These are phyloP conservation scores for Brachypterus glaber DNA, from an alignment of 2,888 invertebrate genomes.

Conservation along the genomic window DNA sequence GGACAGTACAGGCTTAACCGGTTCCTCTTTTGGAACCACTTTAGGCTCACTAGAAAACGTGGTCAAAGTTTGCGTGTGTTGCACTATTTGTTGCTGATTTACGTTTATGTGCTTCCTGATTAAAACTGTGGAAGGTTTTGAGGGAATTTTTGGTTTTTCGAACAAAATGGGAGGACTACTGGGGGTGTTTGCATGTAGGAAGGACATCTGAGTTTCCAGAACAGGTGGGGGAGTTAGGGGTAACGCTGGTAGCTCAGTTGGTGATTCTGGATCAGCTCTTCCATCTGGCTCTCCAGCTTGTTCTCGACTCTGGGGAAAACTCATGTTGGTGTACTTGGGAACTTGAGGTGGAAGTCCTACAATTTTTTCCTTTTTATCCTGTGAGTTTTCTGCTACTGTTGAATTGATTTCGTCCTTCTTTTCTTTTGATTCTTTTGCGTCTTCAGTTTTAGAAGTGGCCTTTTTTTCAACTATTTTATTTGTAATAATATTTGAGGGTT, in stretches of 20 bases:
- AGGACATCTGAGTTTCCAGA: constrained; percentile 51
- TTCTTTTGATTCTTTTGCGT: constrained; percentile 14
- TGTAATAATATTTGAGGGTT: no score
- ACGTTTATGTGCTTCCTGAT: constrained; percentile 28
- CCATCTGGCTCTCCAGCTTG: constrained; percentile 79
- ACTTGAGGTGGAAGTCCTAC: constrained; percentile 15
- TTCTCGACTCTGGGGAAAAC: constrained; percentile 52
- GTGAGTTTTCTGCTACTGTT: constrained; percentile 19
- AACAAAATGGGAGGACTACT: constrained; percentile 24
- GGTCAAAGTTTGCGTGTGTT: constrained; percentile 25
- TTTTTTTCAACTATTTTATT: no score
- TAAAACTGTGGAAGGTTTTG: constrained; percentile 50
- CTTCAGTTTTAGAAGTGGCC: constrained; percentile 8
- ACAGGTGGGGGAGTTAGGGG: constrained; percentile 60
- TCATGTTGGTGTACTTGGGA: constrained; percentile 18
- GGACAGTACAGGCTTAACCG: constrained; percentile 23
- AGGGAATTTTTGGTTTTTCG: constrained; percentile 60
- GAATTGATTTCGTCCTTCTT: constrained; percentile 19
- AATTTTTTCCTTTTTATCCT: constrained; percentile 15
- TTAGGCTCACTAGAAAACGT: constrained; percentile 25
- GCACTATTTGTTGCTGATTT: constrained; percentile 14
- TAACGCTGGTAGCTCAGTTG: constrained; percentile 55
- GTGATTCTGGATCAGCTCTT: constrained; percentile 67
- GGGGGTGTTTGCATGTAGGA: constrained; percentile 48
- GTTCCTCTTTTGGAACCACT: constrained; percentile 33